phyloP scores from a whole-genome alignment of 2,113 vertebrate genomes.

The Amphilophus citrinellus region DNA sequence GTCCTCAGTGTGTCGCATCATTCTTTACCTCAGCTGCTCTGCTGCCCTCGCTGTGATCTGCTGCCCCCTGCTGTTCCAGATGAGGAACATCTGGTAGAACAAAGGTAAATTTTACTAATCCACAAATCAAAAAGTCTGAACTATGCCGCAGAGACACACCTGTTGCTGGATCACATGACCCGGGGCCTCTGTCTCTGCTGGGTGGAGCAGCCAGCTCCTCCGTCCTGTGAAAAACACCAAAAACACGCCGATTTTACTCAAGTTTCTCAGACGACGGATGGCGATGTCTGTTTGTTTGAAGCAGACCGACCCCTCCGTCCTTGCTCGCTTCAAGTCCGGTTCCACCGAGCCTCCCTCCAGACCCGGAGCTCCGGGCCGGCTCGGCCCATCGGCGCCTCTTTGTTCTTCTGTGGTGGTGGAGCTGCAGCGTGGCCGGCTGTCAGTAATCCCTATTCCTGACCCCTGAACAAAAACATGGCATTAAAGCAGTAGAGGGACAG shows the following conservation, averaged over 20 bases:
- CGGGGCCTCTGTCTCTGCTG: neutral
- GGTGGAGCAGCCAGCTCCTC: neutral
- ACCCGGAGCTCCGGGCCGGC: neutral
- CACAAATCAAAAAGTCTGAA: neutral
- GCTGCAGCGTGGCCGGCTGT: neutral
- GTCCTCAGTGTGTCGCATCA: no score
- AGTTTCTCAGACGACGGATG: neutral
- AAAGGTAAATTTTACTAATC: neutral
- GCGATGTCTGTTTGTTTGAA: accelerated
- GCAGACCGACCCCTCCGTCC: constrained; percentile 24
- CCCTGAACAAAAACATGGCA: neutral
- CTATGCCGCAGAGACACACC: constrained; percentile 16
- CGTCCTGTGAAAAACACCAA: constrained; percentile 29
- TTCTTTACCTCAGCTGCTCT: constrained; percentile 73
- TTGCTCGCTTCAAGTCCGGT: constrained; percentile 16
- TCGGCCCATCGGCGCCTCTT: neutral
- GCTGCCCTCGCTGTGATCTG: constrained; percentile 63
- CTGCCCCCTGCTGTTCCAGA: constrained; percentile 51
- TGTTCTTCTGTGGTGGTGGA: constrained; percentile 36
- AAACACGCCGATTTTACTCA: neutral
- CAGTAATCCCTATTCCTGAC: neutral
- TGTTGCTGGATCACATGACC: constrained; percentile 44
- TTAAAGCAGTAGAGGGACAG: neutral
- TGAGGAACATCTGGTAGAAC: constrained; percentile 5
- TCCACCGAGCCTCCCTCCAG: constrained; percentile 12